Base-by-base conservation (phyloP, 2,888 invertebrate species). In the Agrotis clavis region DNA sequence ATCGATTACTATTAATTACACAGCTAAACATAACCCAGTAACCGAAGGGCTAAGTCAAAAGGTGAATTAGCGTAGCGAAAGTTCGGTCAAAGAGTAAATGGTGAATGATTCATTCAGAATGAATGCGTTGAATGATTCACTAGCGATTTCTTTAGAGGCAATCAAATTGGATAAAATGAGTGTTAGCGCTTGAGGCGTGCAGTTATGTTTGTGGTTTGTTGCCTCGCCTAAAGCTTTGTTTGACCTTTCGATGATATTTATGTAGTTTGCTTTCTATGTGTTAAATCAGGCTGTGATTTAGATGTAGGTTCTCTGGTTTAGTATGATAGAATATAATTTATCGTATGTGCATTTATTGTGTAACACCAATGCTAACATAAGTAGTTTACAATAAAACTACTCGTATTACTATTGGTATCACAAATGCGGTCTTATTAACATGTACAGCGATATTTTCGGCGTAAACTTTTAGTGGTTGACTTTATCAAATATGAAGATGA, bases 21-120 rank as follows among this genome's bases (percentile, higher is more conserved):
- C 81, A 19, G 53, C 25, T 80, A 84, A 81, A 71, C 69, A 65
- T 83, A 82, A 83, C 85, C 83, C 70, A 81, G 77, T 81, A 80
- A 78, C 73, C 57, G 16, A 51, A 68, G 78, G 78, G 76, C 78
- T 79, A 77, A 77, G 25, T 67, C 66, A 70, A 73, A 60, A 78
- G 78, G 82, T 84, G 57, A 77, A 83, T 79, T 82, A 87, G 79
- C 83, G 79, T 75, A 71, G 74, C 86, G 81, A 87, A 85, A 82
- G 84, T 79, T 57, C 48, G 69, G 47, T 82, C 74, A 74, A 69
- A 50, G 73, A 63, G 59, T 60, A 65, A 71, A 67, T 80, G 86
- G 59, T 60, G 67, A 71, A 67, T 80, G 86, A 85, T 66, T 83
- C 79, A 85, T 74, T 47, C n/a, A 7, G 67, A 77, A 72, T 64